Evolutionary conservation across 2,797 vertebrate genomes (phyloP), one percentile per base, ranked within the genome.

Genomic region (Gastrophryne carolinensis): DNA sequence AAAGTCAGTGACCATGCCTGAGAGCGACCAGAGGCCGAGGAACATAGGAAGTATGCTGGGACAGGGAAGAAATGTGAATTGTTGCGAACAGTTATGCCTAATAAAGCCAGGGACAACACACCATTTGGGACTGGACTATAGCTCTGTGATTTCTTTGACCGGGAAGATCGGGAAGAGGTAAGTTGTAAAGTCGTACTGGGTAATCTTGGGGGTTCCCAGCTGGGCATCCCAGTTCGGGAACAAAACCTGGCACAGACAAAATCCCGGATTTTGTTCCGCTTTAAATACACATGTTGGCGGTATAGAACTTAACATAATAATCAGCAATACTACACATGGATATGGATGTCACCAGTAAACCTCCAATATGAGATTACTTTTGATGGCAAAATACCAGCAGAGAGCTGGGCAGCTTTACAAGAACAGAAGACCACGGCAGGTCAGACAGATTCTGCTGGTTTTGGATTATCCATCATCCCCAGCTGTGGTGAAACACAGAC

Each of bases 401-500:
- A 21, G 66, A 76, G 73, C 73, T 62, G 50, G 44, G 37, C 49
- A 63, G 74, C 70, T 69, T 71, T 70, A 30, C 54, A 47, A 50
- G 15, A 70, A 70, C 56, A 56, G 27, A 24, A 70, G 61, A 23
- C 61, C 32, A 15, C 37, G 32, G 49, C 32, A 4, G 58, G 66
- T 64, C 74, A 77, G 53, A 57, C 15, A 70, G 58, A 69, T 76
- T 63, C 58, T 19, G 49, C 57, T 62, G 57, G 57, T 77, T 77
- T 47, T 23, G 58, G 74, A 77, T 77, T 77, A 77, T 77, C 74
- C 30, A 32, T 6, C 26, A 29, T 70, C 35, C 27, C 74, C 74
- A 77, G 74, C 74, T 77, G 74, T 64, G 66, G 57, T 29, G 74
- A 49, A 49, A 77, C 58, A 70, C 23, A 70, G 73, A 76, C 56